Evolutionary conservation across 2,888 invertebrate genomes (phyloP), one percentile per base, ranked within the genome.

Genomic region (Meloe dianella): DNA sequence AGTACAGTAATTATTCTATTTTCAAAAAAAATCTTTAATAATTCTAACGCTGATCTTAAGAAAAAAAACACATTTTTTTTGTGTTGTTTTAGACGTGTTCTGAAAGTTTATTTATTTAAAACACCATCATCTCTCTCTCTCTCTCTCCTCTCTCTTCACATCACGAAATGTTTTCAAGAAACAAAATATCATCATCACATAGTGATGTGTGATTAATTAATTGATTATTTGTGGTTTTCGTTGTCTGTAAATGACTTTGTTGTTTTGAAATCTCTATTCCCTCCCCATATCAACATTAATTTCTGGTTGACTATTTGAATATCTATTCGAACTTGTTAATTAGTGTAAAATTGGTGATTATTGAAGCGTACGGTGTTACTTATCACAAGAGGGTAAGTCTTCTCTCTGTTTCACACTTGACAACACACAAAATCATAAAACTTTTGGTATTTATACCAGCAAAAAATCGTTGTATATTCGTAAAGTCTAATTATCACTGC

Each of bases 401-500:
- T 51, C 61, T 57, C 35, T 58, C 51, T 30, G n/a, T n/a, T 56
- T 30, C 65, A 47, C 61, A 64, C 67, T 67, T 67, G 54, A 64
- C 59, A 54, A 57, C 54, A 63, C 60, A 67, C 63, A 58, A 56
- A 60, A 51, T 67, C 32, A 64, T 61, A 64, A 67, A 67, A 64
- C 7, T 51, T 51, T 9, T 9, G 20, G 8, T 22, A 51, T 51
- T 51, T 10, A 20, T 2, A 51, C 6, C 1, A 51, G 5, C 10
- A 51, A 51, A 20, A 22, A 51, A 8, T 20, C 9, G 24, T 4
- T 22, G 63, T 65, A 68, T 66, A 60, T 70, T 65, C 61, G 66
- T 69, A 68, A 73, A 73, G 69, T 41, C 73, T 73, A 75, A 75
- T 76, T 74, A 75, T 73, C 70, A 70, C 66, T 65, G 66, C 71